Conservation (phyloP, 2,797 vertebrate species). For the Dermochelys coriacea region DNA sequence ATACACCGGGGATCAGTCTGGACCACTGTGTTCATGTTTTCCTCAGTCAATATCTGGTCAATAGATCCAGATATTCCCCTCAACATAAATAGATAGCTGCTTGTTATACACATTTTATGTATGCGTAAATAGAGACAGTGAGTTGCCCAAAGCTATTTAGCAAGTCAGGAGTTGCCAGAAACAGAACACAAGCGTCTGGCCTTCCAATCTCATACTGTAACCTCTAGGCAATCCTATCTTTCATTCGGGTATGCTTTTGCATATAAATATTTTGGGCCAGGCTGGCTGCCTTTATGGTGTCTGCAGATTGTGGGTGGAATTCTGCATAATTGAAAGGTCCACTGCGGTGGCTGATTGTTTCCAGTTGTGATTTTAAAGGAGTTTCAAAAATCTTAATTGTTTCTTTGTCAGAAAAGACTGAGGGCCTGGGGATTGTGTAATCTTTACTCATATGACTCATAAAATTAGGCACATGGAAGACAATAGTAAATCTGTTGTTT, state of each 20-base stretch:
- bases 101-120: rapidly evolving
- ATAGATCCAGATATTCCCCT: neutral
- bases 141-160: neutral
- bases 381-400: neutral
- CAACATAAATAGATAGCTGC: rapidly evolving
- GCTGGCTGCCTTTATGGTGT: neutral
- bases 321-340: neutral
- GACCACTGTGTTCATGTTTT: neutral
- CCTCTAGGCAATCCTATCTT: neutral
- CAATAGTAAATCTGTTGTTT: neutral
- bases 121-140: neutral
- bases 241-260: neutral
- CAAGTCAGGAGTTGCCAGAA: neutral
- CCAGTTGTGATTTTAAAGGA: neutral
- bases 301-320: neutral
- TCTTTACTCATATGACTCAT: neutral
- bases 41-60: neutral
- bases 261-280: neutral
- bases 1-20: rapidly evolving
- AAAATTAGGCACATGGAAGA: neutral
- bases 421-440: neutral
- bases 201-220: neutral
- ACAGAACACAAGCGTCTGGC: neutral
- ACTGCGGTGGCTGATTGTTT: neutral
- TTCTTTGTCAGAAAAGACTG: neutral